Evolutionary conservation across 2,888 invertebrate species (phyloP).

Genomic region (Boloria selene): DNA sequence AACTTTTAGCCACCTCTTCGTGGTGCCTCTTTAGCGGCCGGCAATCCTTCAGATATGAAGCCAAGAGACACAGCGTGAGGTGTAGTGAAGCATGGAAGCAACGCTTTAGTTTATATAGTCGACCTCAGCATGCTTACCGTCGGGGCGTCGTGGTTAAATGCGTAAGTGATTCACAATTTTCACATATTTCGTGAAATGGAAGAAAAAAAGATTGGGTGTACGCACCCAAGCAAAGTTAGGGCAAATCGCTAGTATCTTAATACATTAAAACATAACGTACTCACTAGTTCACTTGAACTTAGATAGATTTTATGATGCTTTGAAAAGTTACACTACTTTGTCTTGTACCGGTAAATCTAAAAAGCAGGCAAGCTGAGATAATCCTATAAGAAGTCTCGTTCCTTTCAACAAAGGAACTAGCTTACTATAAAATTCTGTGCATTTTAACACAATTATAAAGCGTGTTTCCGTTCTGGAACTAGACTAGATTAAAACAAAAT

Average conservation of each 20-base stretch:
- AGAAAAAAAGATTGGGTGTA: too few species aligned
- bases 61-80: too few species aligned
- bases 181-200: too few species aligned
- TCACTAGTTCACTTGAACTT: not conserved
- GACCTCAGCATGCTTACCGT: too few species aligned
- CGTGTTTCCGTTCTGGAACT: slow-evolving; percentile 10
- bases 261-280: not conserved
- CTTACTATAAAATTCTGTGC: slow-evolving; percentile 23
- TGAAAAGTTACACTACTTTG: slow-evolving; percentile 4
- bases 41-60: too few species aligned
- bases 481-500: slow-evolving; percentile 11
- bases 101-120: too few species aligned
- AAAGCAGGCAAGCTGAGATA: slow-evolving; percentile 19
- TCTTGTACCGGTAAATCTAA: slow-evolving; percentile 4
- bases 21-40: too few species aligned
- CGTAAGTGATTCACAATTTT: too few species aligned
- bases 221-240: too few species aligned
- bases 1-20: too few species aligned
- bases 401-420: slow-evolving; percentile 15
- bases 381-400: slow-evolving; percentile 18
- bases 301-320: not conserved
- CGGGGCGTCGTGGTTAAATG: too few species aligned
- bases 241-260: not conserved
- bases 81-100: too few species aligned
- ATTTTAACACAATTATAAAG: slow-evolving; percentile 18